phyloP scores from a whole-genome alignment of 2,113 vertebrate genomes.

The Canis aureus region DNA sequence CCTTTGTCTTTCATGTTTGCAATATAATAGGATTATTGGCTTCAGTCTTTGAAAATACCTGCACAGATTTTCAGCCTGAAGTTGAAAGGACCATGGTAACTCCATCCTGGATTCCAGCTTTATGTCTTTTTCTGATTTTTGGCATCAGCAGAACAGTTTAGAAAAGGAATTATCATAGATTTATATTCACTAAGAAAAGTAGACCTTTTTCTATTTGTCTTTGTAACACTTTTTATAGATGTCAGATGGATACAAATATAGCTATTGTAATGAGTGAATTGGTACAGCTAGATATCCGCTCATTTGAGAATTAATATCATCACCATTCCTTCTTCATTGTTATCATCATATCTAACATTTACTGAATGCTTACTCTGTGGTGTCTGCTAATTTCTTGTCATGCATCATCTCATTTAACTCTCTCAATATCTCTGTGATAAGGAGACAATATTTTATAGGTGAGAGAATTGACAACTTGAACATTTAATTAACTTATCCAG shows the following conservation, averaged over 20 bases:
- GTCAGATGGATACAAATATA: background rate
- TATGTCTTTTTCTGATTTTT: conserved; percentile 56
- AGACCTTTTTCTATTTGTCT: conserved; percentile 65
- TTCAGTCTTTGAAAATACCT: conserved; percentile 77
- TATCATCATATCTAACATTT: background rate
- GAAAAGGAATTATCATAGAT: conserved; percentile 58
- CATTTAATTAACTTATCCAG: background rate
- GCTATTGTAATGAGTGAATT: background rate
- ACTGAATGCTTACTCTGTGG: background rate
- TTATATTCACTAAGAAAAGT: conserved; percentile 40
- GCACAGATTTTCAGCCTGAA: conserved; percentile 71
- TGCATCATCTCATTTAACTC: background rate
- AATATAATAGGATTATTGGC: conserved; percentile 83
- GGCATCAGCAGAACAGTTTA: conserved; percentile 74
- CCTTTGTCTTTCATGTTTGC: conserved; percentile 81
- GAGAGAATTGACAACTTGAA: background rate
- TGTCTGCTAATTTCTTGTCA: background rate
- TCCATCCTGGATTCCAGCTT: conserved; percentile 59
- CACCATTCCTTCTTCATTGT: background rate
- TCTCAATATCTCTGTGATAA: background rate
- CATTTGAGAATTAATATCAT: background rate
- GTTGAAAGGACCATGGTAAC: background rate
- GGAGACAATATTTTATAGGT: background rate
- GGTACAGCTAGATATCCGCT: background rate
- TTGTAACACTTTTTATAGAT: background rate